Evolutionary conservation across 2,113 vertebrate genomes (phyloP), one percentile per base, ranked within the genome.

Genomic region (Oenanthe oenanthe): DNA sequence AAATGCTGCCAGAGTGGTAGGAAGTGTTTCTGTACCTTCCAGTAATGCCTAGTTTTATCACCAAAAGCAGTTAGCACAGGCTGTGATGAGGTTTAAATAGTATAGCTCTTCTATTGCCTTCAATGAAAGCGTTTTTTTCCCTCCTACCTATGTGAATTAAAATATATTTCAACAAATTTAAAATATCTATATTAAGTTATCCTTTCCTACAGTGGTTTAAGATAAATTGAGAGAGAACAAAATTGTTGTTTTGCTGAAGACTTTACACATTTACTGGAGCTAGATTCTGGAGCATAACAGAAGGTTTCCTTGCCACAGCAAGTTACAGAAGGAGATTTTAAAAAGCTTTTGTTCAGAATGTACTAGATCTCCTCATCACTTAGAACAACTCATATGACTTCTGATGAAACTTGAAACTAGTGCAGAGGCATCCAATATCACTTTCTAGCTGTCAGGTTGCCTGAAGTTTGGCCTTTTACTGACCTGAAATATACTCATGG

Each of bases 11-110:
- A 94, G 50, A 56, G n/a, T 38, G 8, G 82, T 82, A 94, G 85
- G 43, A 96, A 93, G 62, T 77, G 60, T 92, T 95, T 92, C 78
- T 90, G 29, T 85, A 83, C 36, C 63, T 93, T 89, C 58, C 67
- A 47, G 13, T 20, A 85, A 29, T 80, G 42, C 32, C 81, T 93
- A 29, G 34, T 58, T 89, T 94, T 89, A 80, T 68, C 83, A 72
- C 13, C n/a, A 76, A n/a, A 62, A 89, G 60, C 34, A 88, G 62
- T 51, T 61, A 81, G 50, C 43, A 56, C 36, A 77, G 67, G 26
- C 56, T 94, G 58, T 77, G 48, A 85, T 63, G 51, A 70, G 22
- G 56, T 95, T 89, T 95, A 92, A 75, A 88, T 60, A 88, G 70
- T 36, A 45, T 9, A 82, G 50, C 28, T 75, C 48, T 81, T 62